These are phyloP conservation scores for Lepas anatifera DNA, from an alignment of 2,888 invertebrate genomes.

Conservation along the genomic window DNA sequence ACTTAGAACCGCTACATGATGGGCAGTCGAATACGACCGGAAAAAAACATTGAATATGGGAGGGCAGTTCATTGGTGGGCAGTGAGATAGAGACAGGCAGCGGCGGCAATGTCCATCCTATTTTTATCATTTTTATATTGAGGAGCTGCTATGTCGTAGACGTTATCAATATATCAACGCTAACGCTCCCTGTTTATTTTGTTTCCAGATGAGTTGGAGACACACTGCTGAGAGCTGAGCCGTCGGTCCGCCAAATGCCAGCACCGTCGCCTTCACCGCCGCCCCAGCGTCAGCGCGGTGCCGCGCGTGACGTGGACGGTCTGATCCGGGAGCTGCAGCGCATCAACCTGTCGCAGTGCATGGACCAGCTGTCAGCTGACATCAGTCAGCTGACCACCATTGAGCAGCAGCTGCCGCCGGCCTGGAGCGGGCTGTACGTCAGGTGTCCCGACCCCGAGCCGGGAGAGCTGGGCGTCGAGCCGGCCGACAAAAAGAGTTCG, in stretches of 20 bases:
- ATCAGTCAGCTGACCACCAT: background rate
- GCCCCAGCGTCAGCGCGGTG: background rate
- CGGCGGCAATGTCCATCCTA: too few relatives aligned
- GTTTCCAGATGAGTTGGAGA: too few relatives aligned
- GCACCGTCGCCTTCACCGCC: background rate
- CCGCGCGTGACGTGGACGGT: background rate
- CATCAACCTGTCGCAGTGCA: slow-evolving; percentile 8
- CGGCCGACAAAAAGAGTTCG: slow-evolving; percentile 7
- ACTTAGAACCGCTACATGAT: too few relatives aligned
- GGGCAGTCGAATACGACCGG: too few relatives aligned
- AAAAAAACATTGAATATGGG: too few relatives aligned
- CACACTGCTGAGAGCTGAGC: background rate
- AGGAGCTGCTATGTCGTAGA: too few relatives aligned
- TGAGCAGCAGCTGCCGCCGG: background rate
- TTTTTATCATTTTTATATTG: too few relatives aligned
- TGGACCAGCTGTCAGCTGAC: slow-evolving; percentile 6
- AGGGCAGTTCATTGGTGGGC: too few relatives aligned
- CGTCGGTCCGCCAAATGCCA: background rate
- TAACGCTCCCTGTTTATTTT: too few relatives aligned
- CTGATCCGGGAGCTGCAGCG: slow-evolving; percentile 10
- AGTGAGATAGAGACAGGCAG: too few relatives aligned
- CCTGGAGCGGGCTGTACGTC: background rate
- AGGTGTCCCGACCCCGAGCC: background rate
- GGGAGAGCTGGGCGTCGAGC: background rate
- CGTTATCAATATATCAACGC: too few relatives aligned